Percentiles rank a stretch among this genome's conserved stretches.
Evolutionary conservation across 2,797 vertebrate genomes (phyloP).

Genomic region (Rhinogobio ventralis): DNA sequence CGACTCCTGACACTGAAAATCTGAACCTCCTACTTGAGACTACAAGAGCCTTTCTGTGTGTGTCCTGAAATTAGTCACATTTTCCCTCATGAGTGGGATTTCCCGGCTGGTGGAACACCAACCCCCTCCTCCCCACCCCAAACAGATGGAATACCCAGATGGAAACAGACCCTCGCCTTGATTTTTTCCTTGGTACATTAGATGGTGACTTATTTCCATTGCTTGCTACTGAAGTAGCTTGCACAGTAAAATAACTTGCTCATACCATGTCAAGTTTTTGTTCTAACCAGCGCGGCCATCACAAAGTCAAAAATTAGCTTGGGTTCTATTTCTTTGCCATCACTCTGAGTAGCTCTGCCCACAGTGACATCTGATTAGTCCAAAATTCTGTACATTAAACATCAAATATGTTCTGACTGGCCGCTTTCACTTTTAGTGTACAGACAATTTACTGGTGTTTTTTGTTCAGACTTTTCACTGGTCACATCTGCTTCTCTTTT

Average conservation of each 20-base stretch:
- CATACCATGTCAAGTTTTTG: not conserved
- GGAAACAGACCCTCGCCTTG: conserved; percentile 50
- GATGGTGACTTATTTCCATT: conserved; percentile 52
- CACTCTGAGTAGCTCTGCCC: not conserved
- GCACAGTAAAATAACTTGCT: not conserved
- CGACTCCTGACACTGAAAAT: conserved; percentile 21
- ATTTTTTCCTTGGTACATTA: conserved; percentile 52
- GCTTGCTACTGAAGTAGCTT: not conserved
- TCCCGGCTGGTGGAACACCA: conserved; percentile 2
- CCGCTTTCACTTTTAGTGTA: not conserved
- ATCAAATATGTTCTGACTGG: not conserved
- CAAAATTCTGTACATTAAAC: not conserved
- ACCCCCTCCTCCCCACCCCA: conserved; percentile 29
- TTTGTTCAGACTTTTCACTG: conserved; percentile 14
- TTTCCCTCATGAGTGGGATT: conserved; percentile 33
- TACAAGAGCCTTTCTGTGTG: conserved; percentile 34
- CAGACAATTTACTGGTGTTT: not conserved
- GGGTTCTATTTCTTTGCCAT: not conserved
- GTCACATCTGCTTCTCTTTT: conserved; percentile 27
- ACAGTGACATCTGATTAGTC: not conserved
- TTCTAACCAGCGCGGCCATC: not conserved
- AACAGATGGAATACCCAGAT: conserved; percentile 46
- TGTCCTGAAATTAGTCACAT: conserved; percentile 43
- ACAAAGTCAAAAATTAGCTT: not conserved
- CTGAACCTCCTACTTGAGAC: conserved; percentile 21